Base-by-base conservation (phyloP, 23 tunicate genomes). In the Aplidium turbinatum region DNA sequence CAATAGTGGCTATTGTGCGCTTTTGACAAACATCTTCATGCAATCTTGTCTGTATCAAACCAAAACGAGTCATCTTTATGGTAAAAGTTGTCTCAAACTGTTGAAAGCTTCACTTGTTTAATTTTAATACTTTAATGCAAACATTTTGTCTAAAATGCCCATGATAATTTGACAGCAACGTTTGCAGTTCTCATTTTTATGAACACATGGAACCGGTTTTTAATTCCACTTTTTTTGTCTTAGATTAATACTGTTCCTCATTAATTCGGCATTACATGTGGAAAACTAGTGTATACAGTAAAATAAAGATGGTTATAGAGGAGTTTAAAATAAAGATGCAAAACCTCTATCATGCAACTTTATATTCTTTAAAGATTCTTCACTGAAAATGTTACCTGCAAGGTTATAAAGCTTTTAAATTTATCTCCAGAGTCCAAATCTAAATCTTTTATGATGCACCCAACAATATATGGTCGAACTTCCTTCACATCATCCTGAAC, bases 1-100 rank as follows among this genome's bases (percentile, higher is more conserved):
- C 97, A 38, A 91, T 91, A 21, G 97, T 84, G 24, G 91, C 97
- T 1, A 79, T 52, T 16, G 97, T 84, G 13, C 97, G 70, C 66
- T 78, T 91, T 0, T 39, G 86, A 47, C 97, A 91, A 55, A 73
- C 57, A 24, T 79, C 86, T 25, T 84, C 90, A 68, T 91, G 97
- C 21, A 91, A 35, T 58, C 82, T 78, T 0, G 90, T 91, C 91
- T 91, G 45, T 0, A n/a, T n/a, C n/a, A n/a, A n/a, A n/a, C n/a
- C n/a, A n/a, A n/a, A n/a, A n/a, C n/a, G n/a, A n/a, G n/a, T n/a
- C n/a, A n/a, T n/a, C n/a, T n/a, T n/a, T n/a, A n/a, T n/a, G n/a
- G n/a, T n/a, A n/a, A n/a, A n/a, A n/a, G n/a, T n/a, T n/a, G n/a
- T n/a, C n/a, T n/a, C n/a, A n/a, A n/a, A n/a, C n/a, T n/a, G 50